These are phyloP conservation scores for Microplitis manilae DNA, from an alignment of 2,888 invertebrate genomes.

Conservation along the genomic window DNA sequence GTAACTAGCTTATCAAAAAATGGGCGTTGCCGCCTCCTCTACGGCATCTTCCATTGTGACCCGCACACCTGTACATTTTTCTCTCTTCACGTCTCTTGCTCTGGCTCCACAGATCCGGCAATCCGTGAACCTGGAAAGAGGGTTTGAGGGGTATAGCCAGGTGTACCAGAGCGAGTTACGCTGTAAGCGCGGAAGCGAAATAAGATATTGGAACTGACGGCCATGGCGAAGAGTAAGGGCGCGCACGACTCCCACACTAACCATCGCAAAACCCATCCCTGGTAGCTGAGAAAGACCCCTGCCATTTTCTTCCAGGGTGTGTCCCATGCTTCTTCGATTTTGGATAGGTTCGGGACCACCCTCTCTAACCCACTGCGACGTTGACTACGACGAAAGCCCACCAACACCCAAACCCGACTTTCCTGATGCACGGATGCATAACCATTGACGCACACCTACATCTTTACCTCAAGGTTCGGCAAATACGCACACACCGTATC, in stretches of 20 bases:
- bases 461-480: constrained; percentile 30
- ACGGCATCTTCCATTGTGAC: constrained; percentile 46
- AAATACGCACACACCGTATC: constrained; percentile 22
- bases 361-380: constrained; percentile 36
- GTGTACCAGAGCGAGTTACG: constrained; percentile 28
- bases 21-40: constrained; percentile 70
- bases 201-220: constrained; percentile 57
- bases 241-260: constrained; percentile 41
- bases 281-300: constrained; percentile 47
- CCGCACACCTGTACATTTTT: constrained; percentile 49
- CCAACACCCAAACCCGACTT: constrained; percentile 29
- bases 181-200: constrained; percentile 52
- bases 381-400: constrained; percentile 12
- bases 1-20: constrained; percentile 73
- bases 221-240: constrained; percentile 31
- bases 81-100: constrained; percentile 41
- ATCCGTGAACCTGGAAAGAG: constrained; percentile 43
- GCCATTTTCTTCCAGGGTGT: constrained; percentile 65
- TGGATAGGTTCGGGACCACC: constrained; percentile 61
- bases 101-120: constrained; percentile 26
- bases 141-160: constrained; percentile 38
- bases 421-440: constrained; percentile 37
- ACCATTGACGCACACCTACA: constrained; percentile 31
- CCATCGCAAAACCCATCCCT: constrained; percentile 30
- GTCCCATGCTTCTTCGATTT: constrained; percentile 67